These are phyloP conservation scores for Spondyliosoma cantharus DNA, from an alignment of 2,797 vertebrate species.

Conservation along the genomic window DNA sequence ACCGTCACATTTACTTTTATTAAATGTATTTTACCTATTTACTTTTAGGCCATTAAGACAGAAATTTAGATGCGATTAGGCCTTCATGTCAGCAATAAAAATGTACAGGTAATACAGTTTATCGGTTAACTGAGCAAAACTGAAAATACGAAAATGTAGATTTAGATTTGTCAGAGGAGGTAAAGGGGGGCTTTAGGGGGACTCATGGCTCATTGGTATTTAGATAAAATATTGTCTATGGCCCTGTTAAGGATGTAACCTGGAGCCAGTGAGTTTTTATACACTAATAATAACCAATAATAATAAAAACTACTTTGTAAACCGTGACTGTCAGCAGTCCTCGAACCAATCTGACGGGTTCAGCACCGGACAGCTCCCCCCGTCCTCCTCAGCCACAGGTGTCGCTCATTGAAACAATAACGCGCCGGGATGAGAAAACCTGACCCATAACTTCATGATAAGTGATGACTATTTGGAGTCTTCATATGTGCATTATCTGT, in stretches of 20 bases:
- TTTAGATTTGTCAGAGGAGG: not conserved
- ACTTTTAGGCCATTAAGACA: not conserved
- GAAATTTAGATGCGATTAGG: no score
- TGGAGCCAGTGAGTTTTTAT: not conserved
- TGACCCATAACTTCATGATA: not conserved
- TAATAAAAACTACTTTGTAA: not conserved
- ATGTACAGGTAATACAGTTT: not conserved
- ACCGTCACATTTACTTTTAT: no score
- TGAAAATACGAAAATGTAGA: accelerated
- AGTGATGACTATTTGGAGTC: not conserved
- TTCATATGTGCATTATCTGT: not conserved
- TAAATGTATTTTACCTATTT: not conserved
- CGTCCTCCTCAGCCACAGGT: conserved; percentile 11
- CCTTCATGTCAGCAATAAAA: not conserved
- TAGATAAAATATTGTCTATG: not conserved
- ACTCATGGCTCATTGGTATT: not conserved
- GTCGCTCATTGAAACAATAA: not conserved
- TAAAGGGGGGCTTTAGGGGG: not conserved
- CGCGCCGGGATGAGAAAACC: not conserved
- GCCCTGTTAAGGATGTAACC: not conserved
- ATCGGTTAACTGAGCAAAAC: not conserved
- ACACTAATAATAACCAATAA: not conserved
- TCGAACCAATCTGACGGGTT: conserved; percentile 18
- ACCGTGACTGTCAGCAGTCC: not conserved
- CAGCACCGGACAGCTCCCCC: conserved; percentile 78